Base-by-base conservation (phyloP, 1,140 invertebrate species). In the Brachionus plicatilis region DNA sequence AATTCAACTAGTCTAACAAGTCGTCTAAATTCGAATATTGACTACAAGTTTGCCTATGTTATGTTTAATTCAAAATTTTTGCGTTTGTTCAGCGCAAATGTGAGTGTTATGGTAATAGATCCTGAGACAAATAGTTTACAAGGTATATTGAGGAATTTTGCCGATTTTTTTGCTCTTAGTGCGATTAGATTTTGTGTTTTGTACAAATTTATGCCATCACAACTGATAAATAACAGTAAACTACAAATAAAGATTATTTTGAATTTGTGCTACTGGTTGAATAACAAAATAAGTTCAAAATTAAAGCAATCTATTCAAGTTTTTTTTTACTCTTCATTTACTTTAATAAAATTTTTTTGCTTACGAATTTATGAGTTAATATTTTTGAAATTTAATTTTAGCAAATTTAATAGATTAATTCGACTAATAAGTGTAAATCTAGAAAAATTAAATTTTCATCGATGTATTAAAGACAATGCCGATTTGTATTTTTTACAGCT, bases 61-160 rank as follows among this genome's bases (percentile, higher is more conserved):
- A 60, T 65, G 65, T 82, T 82, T 27, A 82, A 82, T 45, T 65
- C 33, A 29, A 82, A 82, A 68, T 68, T 82, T 60, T 68, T 82
- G 33, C 79, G 79, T 14, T 47, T 82, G 33, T 82, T 82, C 41
- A 43, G 41, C 53, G 53, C 53, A 9, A 68, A 27, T 43, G 53
- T 27, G 12, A 82, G 65, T 29, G 20, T 60, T 24, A 65, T 82
- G 53, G 53, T 82, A 20, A 60, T 82, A 24, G 79, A 82, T 68
- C 8, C 7, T 24, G 65, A 68, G 37, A 68, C 65, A 24, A 82
- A 82, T 68, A 82, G 79, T 82, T 41, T 82, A 45, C 79, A 82
- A 45, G 79, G 37, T 14, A 82, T 82, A 65, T 20, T 82, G 17
- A 29, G 79, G 11, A 82, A 82, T 65, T 82, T 82, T 68, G 53